Conservation (phyloP, 1,140 invertebrate genomes). For the Kradibia gibbosae region DNA sequence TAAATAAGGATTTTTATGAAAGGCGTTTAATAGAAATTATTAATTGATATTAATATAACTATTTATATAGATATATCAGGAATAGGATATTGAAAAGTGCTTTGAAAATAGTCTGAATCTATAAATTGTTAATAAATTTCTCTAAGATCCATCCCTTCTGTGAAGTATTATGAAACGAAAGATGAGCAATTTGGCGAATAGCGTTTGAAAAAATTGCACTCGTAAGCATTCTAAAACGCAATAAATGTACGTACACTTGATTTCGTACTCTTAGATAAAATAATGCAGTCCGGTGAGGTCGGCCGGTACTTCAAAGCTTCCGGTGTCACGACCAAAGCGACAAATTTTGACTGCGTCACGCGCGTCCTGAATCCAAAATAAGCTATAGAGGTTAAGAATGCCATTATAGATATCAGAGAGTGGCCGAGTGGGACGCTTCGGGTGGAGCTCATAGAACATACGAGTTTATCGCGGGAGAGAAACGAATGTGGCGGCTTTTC, state of each 20-base stretch:
- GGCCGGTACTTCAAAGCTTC: conserved; percentile 6
- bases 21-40: too few species aligned
- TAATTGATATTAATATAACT: too few species aligned
- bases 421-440: not conserved
- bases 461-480: conserved; percentile 4
- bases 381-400: conserved; percentile 28
- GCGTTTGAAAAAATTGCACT: not conserved
- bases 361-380: conserved; percentile 16
- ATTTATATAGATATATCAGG: too few species aligned
- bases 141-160: too few species aligned
- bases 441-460: not conserved
- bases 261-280: not conserved
- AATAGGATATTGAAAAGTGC: too few species aligned
- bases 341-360: conserved; percentile 2
- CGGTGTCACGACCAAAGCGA: conserved; percentile 1
- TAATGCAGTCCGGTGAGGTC: not conserved
- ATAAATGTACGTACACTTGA: not conserved
- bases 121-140: too few species aligned
- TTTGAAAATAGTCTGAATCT: too few species aligned
- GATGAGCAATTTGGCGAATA: not conserved
- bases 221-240: not conserved
- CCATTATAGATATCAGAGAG: conserved; percentile 12
- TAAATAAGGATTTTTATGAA: too few species aligned
- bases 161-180: too few species aligned
- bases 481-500: conserved; percentile 18